Evolutionary conservation across 2,113 vertebrate species (phyloP).

Genomic region (Chloropsis cyanopogon): DNA sequence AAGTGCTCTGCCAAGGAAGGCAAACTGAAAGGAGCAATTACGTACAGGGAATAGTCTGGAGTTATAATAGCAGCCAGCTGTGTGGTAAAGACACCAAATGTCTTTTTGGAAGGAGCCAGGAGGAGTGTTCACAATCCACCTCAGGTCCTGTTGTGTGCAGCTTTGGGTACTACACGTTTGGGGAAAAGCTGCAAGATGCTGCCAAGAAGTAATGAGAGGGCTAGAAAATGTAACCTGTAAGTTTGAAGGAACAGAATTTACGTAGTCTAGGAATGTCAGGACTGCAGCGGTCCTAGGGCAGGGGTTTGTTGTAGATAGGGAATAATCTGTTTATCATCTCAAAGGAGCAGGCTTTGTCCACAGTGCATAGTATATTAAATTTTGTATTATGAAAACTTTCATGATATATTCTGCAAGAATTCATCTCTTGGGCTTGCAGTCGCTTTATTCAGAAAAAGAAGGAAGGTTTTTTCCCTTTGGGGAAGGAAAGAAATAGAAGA

Average conservation of each 20-base stretch:
- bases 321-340: not conserved
- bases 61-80: conserved; percentile 6
- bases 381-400: not conserved
- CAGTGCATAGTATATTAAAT: not conserved
- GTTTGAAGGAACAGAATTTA: not conserved
- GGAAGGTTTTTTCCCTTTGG: not conserved
- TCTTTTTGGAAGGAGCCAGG: not conserved
- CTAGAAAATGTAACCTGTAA: not conserved
- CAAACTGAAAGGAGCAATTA: not conserved
- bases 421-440: not conserved
- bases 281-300: not conserved
- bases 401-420: not conserved
- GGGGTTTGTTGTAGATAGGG: not conserved
- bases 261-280: not conserved
- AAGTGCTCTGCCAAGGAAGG: not conserved
- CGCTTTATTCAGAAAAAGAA: not conserved
- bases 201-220: not conserved
- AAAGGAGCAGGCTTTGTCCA: not conserved
- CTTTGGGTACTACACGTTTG: not conserved
- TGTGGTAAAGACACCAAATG: not conserved
- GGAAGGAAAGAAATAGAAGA: not conserved
- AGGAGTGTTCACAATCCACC: not conserved
- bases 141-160: not conserved
- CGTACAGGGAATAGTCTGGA: not conserved
- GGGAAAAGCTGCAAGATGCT: not conserved